These are phyloP conservation scores for Brassicogethes aeneus DNA, from an alignment of 2,888 invertebrate genomes.

Conservation along the genomic window DNA sequence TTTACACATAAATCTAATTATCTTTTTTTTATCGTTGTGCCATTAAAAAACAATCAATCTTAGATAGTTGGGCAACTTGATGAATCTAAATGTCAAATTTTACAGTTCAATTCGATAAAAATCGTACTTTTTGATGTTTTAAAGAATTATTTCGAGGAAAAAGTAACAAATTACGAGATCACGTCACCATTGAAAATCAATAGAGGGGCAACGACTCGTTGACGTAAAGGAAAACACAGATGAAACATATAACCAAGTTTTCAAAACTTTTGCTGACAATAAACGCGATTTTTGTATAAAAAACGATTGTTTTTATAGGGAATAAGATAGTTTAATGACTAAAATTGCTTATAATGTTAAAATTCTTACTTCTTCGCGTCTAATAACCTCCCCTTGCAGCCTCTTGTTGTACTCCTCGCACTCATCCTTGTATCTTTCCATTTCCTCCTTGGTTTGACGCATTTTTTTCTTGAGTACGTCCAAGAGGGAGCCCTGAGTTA, in stretches of 20 bases:
- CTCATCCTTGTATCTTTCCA: conserved; percentile 97
- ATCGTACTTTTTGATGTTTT: too few species aligned
- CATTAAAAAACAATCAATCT: too few species aligned
- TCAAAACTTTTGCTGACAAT: neutral
- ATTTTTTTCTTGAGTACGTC: conserved; percentile 99
- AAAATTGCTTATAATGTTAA: too few species aligned
- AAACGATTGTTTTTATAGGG: neutral
- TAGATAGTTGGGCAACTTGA: too few species aligned
- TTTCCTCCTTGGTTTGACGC: conserved; percentile 97
- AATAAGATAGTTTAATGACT: too few species aligned
- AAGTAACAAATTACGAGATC: neutral
- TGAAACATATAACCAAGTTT: neutral
- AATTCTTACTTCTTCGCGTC: conserved; percentile 93
- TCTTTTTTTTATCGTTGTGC: too few species aligned
- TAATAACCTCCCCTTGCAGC: conserved; percentile 89
- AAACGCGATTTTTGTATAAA: neutral
- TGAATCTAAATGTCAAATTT: too few species aligned
- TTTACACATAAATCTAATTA: too few species aligned
- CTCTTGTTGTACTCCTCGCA: conserved; percentile 94
- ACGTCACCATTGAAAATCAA: conserved; percentile 1
- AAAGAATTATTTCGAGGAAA: too few species aligned
- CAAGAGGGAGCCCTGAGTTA: conserved; percentile 87
- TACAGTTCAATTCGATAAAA: too few species aligned
- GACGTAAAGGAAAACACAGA: conserved; percentile 2
- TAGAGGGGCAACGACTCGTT: conserved; percentile 3